These are phyloP conservation scores for Myopa testacea DNA, from an alignment of 2,888 invertebrate genomes.

Conservation along the genomic window DNA sequence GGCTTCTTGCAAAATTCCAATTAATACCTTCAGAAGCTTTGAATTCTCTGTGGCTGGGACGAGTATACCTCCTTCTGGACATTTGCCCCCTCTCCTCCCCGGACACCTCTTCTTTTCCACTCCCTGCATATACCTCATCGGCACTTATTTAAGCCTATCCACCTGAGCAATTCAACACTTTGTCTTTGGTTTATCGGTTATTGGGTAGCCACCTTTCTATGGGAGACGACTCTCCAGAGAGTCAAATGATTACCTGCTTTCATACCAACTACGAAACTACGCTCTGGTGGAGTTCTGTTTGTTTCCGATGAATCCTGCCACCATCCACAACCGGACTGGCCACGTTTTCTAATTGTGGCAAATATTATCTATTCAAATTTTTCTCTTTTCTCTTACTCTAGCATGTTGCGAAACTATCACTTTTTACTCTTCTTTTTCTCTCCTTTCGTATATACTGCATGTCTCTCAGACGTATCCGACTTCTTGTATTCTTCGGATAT, in stretches of 20 bases:
- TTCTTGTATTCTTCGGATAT: slow-evolving; percentile 9
- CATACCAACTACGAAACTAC: no score
- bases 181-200: background rate
- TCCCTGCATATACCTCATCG: background rate
- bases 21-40: slow-evolving; percentile 24
- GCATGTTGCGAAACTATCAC: background rate
- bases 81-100: background rate
- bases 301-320: background rate
- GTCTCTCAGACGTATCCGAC: background rate
- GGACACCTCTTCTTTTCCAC: background rate
- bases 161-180: slow-evolving; percentile 35
- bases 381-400: background rate
- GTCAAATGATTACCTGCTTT: no score
- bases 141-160: slow-evolving; percentile 27
- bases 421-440: background rate
- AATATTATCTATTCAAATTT: slow-evolving; percentile 9
- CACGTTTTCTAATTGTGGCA: slow-evolving; percentile 23
- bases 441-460: background rate
- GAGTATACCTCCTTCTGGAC: background rate
- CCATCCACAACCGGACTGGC: background rate
- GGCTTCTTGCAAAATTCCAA: slow-evolving; percentile 32
- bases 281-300: background rate
- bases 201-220: background rate
- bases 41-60: background rate
- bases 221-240: no score